Base-by-base conservation (phyloP, 2,888 invertebrate species). In the Tricholauxania praeusta region DNA sequence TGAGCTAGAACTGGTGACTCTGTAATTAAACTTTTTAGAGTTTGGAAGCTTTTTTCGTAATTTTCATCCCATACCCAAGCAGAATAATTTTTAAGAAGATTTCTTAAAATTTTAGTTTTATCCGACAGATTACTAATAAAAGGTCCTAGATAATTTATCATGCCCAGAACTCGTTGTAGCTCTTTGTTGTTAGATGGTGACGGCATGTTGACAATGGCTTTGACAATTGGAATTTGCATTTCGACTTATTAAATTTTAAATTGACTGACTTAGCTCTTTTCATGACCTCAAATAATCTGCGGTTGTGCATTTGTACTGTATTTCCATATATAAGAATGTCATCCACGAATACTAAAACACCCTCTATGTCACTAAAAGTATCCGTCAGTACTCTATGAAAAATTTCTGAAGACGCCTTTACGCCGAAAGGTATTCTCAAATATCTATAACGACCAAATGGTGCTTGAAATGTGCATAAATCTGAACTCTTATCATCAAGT, bases 391-490 rank as follows among this genome's bases (percentile, higher is more conserved):
- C 59, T 19, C 69, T 73, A 59, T 73, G 53, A 19, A 73, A 70
- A 28, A 73, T 65, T 52, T 70, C 55, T 12, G 69, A 70, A 19
- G 70, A 47, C 22, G 65, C 66, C 55, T 67, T 71, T 51, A 73
- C 70, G 17, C 70, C 70, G 53, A 65, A 70, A n/a, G 62, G 70
- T 52, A 70, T 19, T 17, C 66, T 70, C 3, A 71, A 28, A 52
- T 71, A 73, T 49, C 53, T 66, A 47, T 73, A 71, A 49, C 65
- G 55, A 19, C 72, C 69, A 73, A 59, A 69, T 22, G 69, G 69
- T 12, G 68, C 64, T 73, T 73, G 73, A 63, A 73, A 73, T 52
- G 60, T 73, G 19, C 65, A 72, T 48, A 73, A 28, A 3, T 72
- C 68, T 49, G 68, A 70, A n/a, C 69, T 22, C 22, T 22, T 22